A percentile compares a stretch with the other conserved stretches of the same genome.
Conservation (phyloP, 2,113 vertebrate genomes). For the Aldabrachelys gigantea region DNA sequence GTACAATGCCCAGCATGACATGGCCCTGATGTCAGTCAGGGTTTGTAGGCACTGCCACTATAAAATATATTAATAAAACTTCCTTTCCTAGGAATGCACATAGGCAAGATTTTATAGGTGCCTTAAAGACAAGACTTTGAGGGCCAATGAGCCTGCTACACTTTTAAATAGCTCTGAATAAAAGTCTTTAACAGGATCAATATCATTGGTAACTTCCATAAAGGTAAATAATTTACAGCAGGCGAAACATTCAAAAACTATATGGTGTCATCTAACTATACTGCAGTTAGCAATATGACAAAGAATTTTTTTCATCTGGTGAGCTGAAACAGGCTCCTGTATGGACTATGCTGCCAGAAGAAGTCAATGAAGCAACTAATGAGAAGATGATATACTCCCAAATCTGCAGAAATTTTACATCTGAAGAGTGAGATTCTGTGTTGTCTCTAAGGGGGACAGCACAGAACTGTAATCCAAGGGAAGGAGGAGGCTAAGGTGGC, state of each 20-base stretch:
- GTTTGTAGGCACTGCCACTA: background rate
- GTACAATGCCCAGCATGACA: background rate
- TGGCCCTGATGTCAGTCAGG: background rate
- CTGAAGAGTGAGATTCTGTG: background rate
- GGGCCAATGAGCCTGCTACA: slow-evolving; percentile 3
- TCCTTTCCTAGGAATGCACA: background rate
- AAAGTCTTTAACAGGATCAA: slow-evolving; percentile 5
- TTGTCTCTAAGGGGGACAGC: background rate
- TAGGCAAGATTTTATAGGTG: background rate
- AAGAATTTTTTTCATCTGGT: slow-evolving; percentile 26
- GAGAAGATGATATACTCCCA: background rate
- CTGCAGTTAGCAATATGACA: slow-evolving; percentile 2
- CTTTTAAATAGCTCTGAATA: background rate
- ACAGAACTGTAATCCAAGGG: background rate
- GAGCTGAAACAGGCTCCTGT: background rate
- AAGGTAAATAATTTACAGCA: background rate
- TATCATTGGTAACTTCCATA: background rate
- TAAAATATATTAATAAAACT: slow-evolving; percentile 2
- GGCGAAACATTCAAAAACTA: background rate
- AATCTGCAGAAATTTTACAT: background rate
- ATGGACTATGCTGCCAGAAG: slow-evolving; percentile 16
- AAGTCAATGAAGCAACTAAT: background rate
- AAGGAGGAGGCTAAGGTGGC: background rate
- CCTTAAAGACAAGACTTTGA: slow-evolving; percentile 31
- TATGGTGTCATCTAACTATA: slow-evolving; percentile 22